Evolutionary conservation across 2,888 invertebrate species (phyloP), one percentile per base, ranked within the genome.

Genomic region (Acanthococcus lagerstroemiae): DNA sequence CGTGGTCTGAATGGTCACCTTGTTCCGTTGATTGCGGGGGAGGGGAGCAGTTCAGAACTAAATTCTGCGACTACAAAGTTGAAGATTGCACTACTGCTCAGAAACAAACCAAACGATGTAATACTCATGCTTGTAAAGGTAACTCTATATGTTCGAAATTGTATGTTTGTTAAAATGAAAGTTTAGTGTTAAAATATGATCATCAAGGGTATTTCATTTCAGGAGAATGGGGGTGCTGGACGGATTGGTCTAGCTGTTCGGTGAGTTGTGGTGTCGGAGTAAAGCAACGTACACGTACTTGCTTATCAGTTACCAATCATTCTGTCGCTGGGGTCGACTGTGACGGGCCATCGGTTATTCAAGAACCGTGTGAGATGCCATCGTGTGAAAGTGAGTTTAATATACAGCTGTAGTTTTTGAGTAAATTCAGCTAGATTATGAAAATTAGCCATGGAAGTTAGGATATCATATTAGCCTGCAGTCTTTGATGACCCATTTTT

Each of bases 151-250:
- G 3, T 2, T 37, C 37, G n/a, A 37, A 37, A 37, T 37, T 37
- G n/a, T 37, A 27, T 7, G 21, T 26, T n/a, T n/a, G n/a, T n/a
- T n/a, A n/a, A n/a, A n/a, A n/a, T n/a, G n/a, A n/a, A n/a, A n/a
- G n/a, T n/a, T n/a, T 5, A 50, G 22, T n/a, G 17, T 9, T 12
- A 57, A 17, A 15, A 4, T 24, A 55, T 55, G 44, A 25, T 45
- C 22, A 22, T 55, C 17, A 5, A 2, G 37, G n/a, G 1, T 37
- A 37, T 37, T 9, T 37, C 37, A 37, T 55, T 67, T 22, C 72
- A 83, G 84, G 84, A 37, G 83, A 85, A 72, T 90, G 90, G 90
- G 83, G 87, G 2, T 90, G 90, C 72, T 93, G 92, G 92, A 84
- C 85, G 0, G 90, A 90, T 55, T 91, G 89, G 88, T 83, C 87